Conservation (phyloP, 2,888 invertebrate genomes). For the Diaprepes abbreviatus region DNA sequence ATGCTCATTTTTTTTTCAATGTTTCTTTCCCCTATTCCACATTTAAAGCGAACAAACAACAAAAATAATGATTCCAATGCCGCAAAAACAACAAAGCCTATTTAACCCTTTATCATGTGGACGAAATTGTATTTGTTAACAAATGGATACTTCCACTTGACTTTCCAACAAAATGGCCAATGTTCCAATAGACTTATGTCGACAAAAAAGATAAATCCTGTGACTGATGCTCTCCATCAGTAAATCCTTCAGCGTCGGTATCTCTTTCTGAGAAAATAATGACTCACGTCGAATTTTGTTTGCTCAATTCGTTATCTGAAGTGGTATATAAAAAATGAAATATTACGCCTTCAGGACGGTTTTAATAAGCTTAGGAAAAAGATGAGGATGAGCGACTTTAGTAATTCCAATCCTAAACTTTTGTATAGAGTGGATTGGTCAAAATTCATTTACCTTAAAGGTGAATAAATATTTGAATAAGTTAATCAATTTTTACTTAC, state of each 20-base stretch:
- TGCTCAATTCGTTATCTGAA: conserved; percentile 39
- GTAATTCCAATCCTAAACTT: too few relatives aligned
- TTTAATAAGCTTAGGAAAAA: background rate
- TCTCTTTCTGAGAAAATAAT: conserved; percentile 41
- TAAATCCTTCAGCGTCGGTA: conserved; percentile 38
- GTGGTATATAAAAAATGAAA: conserved; percentile 35
- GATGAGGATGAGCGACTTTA: too few relatives aligned
- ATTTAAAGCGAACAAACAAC: too few relatives aligned
- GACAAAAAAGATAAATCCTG: conserved; percentile 45
- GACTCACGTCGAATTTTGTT: conserved; percentile 30
- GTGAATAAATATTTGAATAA: too few relatives aligned
- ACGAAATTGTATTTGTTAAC: conserved; percentile 30
- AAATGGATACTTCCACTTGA: conserved; percentile 33
- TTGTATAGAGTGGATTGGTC: too few relatives aligned
- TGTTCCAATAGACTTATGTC: conserved; percentile 38
- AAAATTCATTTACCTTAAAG: too few relatives aligned
- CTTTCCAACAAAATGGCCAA: conserved; percentile 35
- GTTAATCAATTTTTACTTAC: too few relatives aligned
- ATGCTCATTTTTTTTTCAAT: too few relatives aligned
- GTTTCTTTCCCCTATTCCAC: too few relatives aligned
- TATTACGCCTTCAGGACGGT: conserved; percentile 16
- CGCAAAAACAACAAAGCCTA: background rate
- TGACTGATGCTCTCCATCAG: conserved; percentile 44
- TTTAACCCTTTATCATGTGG: conserved; percentile 17
- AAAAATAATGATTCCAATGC: too few relatives aligned